Percentiles rank a stretch among this genome's conserved stretches.
Conservation (phyloP, 2,888 invertebrate genomes). For the Drosophila nigritarsus region DNA sequence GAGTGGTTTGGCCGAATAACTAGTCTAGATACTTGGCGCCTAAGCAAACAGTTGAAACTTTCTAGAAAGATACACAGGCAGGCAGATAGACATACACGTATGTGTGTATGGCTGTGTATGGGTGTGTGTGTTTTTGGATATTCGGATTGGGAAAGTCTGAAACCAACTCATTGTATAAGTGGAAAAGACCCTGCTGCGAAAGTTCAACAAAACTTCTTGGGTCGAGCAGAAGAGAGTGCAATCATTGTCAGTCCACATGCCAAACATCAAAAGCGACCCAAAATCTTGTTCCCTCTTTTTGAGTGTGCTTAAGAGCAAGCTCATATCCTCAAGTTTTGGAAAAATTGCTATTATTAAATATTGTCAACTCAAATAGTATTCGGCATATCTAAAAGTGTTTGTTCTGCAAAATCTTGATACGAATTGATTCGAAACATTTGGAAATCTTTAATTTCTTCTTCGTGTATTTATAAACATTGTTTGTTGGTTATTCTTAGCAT, state of each 20-base stretch:
- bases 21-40: slow-evolving; percentile 2
- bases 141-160: slow-evolving; percentile 23
- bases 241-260: slow-evolving; percentile 27
- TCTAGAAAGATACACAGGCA: slow-evolving; percentile 23
- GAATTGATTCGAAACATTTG: not conserved
- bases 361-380: not conserved
- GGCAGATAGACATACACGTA: not conserved
- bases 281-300: not conserved
- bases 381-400: not conserved
- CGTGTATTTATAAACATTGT: not conserved
- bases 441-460: not conserved
- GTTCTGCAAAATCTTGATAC: not conserved
- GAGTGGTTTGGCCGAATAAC: slow-evolving; percentile 3
- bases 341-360: slow-evolving; percentile 15
- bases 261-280: slow-evolving; percentile 27
- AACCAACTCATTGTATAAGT: slow-evolving; percentile 28
- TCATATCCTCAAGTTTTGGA: not conserved
- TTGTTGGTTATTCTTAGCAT: not conserved
- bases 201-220: slow-evolving; percentile 40
- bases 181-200: slow-evolving; percentile 32
- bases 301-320: not conserved
- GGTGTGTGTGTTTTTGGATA: slow-evolving; percentile 4
- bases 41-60: slow-evolving; percentile 33
- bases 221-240: slow-evolving; percentile 17
- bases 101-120: not conserved